phyloP scores from a whole-genome alignment of 2,888 invertebrate genomes.

The Leptinotarsa juncta region DNA sequence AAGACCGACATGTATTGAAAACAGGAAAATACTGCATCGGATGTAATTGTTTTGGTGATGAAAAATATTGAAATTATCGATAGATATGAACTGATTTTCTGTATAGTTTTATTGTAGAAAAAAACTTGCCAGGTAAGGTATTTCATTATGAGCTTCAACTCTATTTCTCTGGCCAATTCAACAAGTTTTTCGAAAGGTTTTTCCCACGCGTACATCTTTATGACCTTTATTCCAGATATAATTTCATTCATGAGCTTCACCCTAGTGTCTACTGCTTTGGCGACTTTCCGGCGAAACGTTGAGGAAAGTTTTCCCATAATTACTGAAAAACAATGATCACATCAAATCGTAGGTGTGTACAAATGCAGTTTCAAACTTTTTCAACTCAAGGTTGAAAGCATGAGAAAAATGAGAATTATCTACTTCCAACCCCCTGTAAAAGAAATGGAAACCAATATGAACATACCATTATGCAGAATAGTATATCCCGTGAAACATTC shows the following conservation, averaged over 20 bases:
- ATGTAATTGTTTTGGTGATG: neutral
- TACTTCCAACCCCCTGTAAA: no score
- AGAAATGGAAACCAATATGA: no score
- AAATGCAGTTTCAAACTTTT: no score
- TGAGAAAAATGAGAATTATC: no score
- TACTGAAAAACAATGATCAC: neutral
- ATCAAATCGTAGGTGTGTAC: no score
- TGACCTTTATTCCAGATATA: slow-evolving; percentile 6
- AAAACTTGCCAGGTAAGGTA: neutral
- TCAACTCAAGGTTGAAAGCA: no score
- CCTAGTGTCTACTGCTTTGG: neutral
- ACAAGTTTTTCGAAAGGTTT: slow-evolving; percentile 1
- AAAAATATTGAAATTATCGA: neutral
- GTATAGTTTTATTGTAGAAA: neutral
- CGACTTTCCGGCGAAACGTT: neutral
- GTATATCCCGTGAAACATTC: no score
- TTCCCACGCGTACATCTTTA: neutral
- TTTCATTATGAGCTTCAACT: neutral
- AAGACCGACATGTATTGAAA: neutral
- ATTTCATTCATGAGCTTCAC: neutral
- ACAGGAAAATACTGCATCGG: neutral
- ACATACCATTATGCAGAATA: no score
- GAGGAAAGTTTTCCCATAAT: neutral
- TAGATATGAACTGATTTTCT: neutral
- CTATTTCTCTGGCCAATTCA: neutral